phyloP scores from a whole-genome alignment of 1,140 invertebrate genomes.

The Ladona fulva region DNA sequence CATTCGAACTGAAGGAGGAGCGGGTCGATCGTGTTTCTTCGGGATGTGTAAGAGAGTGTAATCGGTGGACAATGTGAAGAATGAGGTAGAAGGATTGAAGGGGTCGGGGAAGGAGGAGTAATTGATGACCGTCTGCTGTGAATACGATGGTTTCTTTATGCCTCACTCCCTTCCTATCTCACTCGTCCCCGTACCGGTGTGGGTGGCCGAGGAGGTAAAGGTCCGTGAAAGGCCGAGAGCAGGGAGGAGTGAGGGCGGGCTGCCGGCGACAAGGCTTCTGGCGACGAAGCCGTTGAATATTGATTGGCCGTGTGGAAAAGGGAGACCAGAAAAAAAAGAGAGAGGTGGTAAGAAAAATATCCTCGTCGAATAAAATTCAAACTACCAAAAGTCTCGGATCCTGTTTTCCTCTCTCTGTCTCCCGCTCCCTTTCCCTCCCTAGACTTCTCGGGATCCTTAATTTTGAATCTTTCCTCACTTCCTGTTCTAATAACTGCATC shows the following conservation, averaged over 20 bases:
- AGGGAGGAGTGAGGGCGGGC: not conserved
- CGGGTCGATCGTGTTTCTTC: not conserved
- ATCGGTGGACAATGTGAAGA: not conserved
- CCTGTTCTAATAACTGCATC: no score
- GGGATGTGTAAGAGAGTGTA: not conserved
- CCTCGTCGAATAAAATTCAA: not conserved
- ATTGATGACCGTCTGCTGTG: not conserved
- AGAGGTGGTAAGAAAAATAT: not conserved
- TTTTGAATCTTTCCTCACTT: no score
- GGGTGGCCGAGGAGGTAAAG: not conserved
- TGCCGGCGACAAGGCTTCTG: not conserved
- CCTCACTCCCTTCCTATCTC: no score
- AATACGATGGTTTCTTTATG: not conserved
- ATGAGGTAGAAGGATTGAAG: not conserved
- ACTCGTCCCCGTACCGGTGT: no score
- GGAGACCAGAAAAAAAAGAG: not conserved
- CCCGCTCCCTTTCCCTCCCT: no score
- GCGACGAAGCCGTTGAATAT: constrained; percentile 7
- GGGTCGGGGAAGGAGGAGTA: not conserved
- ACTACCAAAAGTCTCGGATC: not conserved
- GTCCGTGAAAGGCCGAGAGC: not conserved
- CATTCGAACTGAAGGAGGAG: not conserved
- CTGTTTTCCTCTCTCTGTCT: no score
- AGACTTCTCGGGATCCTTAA: no score
- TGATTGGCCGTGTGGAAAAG: not conserved